These are phyloP conservation scores for Rhipidura dahli DNA, from an alignment of 2,113 vertebrate genomes.

Conservation along the genomic window DNA sequence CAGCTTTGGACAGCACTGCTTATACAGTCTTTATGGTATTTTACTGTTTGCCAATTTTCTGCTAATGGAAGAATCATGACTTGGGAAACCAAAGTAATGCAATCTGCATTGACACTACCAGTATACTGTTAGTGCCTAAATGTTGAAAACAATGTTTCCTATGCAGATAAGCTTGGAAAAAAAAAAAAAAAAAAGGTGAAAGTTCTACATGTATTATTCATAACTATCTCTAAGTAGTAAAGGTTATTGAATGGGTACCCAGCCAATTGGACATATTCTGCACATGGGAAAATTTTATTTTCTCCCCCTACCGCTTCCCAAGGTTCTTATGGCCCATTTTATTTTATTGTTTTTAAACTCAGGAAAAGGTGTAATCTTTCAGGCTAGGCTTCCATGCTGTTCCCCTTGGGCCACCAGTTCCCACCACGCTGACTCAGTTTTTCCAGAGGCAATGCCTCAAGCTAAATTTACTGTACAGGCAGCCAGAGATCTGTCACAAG, in stretches of 20 bases:
- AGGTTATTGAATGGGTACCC: background rate
- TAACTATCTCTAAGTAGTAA: background rate
- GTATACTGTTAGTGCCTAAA: background rate
- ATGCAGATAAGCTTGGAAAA: background rate
- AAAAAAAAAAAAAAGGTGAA: background rate
- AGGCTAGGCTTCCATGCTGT: background rate
- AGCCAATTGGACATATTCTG: background rate
- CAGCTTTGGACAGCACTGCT: background rate
- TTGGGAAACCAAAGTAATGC: background rate
- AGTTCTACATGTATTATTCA: background rate
- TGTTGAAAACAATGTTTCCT: background rate
- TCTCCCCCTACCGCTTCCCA: background rate
- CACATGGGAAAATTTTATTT: background rate
- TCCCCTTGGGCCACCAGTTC: background rate
- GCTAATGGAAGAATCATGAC: background rate
- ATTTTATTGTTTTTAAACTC: background rate
- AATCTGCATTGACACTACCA: background rate
- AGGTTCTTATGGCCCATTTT: background rate
- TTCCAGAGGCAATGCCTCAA: constrained; percentile 50
- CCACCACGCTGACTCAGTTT: constrained; percentile 21
- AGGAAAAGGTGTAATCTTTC: background rate
- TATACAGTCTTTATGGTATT: background rate
- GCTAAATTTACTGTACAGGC: constrained; percentile 32
- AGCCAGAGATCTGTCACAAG: background rate
- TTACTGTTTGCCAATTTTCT: background rate